Evolutionary conservation across 2,797 vertebrate genomes (phyloP).

Genomic region (Rhadinocentrus ornatus): DNA sequence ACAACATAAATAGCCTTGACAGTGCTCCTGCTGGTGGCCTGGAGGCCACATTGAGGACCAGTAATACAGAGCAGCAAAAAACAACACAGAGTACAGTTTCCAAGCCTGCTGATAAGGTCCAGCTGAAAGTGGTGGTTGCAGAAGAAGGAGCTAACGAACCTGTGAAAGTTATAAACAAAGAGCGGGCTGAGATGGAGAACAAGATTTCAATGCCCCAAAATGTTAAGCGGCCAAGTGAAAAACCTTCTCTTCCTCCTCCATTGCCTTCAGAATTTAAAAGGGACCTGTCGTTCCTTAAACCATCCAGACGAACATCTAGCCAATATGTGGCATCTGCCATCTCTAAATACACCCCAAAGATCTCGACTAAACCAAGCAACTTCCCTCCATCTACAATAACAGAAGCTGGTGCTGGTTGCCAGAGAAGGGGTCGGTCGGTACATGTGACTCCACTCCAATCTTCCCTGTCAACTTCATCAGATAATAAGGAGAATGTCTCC

Average conservation of each 20-base stretch:
- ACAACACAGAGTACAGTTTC: slow-evolving; percentile 6
- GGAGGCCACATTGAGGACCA: slow-evolving; percentile 46
- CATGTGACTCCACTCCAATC: slow-evolving; percentile 62
- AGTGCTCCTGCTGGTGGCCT: slow-evolving; percentile 33
- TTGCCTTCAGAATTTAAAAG: slow-evolving; percentile 59
- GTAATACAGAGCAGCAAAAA: slow-evolving; percentile 45
- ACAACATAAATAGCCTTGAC: slow-evolving; percentile 49
- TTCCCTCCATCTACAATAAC: slow-evolving; percentile 42
- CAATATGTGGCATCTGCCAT: slow-evolving; percentile 95
- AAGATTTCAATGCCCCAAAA: slow-evolving; percentile 58
- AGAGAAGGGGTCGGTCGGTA: slow-evolving; percentile 55
- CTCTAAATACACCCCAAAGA: slow-evolving; percentile 81
- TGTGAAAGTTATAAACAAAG: slow-evolving; percentile 47
- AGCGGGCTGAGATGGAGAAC: slow-evolving; percentile 53
- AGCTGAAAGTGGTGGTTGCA: slow-evolving; percentile 35
- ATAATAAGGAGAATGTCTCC: slow-evolving; percentile 53
- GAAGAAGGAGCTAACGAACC: slow-evolving; percentile 49
- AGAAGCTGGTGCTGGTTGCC: slow-evolving; percentile 28
- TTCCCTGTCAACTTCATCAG: slow-evolving; percentile 32
- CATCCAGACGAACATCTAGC: slow-evolving; percentile 91
- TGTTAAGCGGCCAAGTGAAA: slow-evolving; percentile 60
- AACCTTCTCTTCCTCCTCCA: slow-evolving; percentile 48
- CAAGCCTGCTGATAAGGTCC: slow-evolving; percentile 49
- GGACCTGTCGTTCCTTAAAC: slow-evolving; percentile 86
- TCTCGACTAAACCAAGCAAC: slow-evolving; percentile 55